A percentile compares a stretch with the other conserved stretches of the same genome.
Conservation (phyloP, 2,797 vertebrate species). For the Staurois parvus region DNA sequence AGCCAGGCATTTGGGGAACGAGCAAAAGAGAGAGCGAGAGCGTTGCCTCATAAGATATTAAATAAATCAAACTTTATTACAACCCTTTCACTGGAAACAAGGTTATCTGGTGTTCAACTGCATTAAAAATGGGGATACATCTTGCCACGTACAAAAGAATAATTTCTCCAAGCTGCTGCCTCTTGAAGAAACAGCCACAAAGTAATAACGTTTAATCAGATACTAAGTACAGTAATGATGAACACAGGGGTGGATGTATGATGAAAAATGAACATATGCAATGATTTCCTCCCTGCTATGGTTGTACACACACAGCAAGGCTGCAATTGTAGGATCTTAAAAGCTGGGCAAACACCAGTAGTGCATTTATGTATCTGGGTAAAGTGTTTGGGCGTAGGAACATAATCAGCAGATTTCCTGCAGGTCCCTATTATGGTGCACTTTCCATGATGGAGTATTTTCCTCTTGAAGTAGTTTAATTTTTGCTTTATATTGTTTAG, state of each 20-base stretch:
- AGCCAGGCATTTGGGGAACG: background rate
- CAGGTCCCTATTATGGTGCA: background rate
- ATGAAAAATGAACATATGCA: background rate
- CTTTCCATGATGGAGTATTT: background rate
- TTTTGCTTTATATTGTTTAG: too few relatives aligned
- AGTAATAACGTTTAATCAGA: conserved; percentile 44
- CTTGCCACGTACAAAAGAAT: conserved; percentile 1
- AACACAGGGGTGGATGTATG: conserved; percentile 10
- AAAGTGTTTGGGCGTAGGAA: background rate
- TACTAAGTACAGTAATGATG: conserved; percentile 38
- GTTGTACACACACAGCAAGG: background rate
- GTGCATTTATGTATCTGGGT: conserved; percentile 10
- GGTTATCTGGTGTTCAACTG: conserved; percentile 37
- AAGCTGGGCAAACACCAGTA: conserved; percentile 36
- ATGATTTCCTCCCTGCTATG: background rate
- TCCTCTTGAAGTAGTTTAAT: background rate
- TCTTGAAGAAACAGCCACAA: conserved; percentile 11
- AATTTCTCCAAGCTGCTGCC: conserved; percentile 6
- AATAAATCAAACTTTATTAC: conserved; percentile 41
- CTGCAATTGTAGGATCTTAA: background rate
- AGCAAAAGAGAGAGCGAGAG: background rate
- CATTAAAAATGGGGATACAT: conserved; percentile 11
- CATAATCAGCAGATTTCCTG: background rate
- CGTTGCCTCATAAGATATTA: conserved; percentile 37
- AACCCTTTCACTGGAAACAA: conserved; percentile 23